Conservation (phyloP, 1,140 invertebrate genomes). For the Chelonus insularis region DNA sequence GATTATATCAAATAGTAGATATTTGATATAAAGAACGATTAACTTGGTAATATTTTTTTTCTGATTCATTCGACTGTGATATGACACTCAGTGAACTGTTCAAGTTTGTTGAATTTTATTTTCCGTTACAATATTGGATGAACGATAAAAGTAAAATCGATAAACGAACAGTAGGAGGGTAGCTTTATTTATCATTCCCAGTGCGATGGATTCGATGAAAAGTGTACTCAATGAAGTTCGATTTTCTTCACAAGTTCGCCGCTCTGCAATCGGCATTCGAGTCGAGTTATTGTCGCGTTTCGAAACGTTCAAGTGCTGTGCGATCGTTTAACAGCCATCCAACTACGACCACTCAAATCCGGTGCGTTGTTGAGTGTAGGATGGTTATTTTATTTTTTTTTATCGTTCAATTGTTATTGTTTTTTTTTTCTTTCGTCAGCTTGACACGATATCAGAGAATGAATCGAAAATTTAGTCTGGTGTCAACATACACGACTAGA, state of each 20-base stretch:
- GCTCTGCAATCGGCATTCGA: constrained; percentile 7
- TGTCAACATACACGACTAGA: background rate
- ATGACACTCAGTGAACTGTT: too few relatives aligned
- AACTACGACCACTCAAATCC: constrained; percentile 7
- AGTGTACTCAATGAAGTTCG: background rate
- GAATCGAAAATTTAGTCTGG: constrained; percentile 14
- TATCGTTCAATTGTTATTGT: background rate
- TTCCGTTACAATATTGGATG: too few relatives aligned
- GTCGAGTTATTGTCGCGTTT: constrained; percentile 6
- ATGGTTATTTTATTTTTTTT: constrained; percentile 1
- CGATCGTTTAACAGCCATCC: constrained; percentile 7
- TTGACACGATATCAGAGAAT: constrained; percentile 5
- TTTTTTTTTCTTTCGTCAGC: constrained; percentile 11
- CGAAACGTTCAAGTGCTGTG: constrained; percentile 1
- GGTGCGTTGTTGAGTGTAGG: background rate
- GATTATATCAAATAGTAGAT: constrained; percentile 35
- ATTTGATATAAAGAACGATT: constrained; percentile 20
- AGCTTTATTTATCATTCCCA: background rate
- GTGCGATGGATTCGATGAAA: background rate
- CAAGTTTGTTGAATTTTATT: too few relatives aligned
- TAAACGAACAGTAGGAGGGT: too few relatives aligned
- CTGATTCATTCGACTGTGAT: too few relatives aligned
- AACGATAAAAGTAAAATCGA: too few relatives aligned
- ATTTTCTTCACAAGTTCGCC: background rate
- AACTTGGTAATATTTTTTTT: too few relatives aligned